Base-by-base conservation (phyloP, 30 jellyfish, hydroid and myxozoan species). In the Chironex yamaguchii region DNA sequence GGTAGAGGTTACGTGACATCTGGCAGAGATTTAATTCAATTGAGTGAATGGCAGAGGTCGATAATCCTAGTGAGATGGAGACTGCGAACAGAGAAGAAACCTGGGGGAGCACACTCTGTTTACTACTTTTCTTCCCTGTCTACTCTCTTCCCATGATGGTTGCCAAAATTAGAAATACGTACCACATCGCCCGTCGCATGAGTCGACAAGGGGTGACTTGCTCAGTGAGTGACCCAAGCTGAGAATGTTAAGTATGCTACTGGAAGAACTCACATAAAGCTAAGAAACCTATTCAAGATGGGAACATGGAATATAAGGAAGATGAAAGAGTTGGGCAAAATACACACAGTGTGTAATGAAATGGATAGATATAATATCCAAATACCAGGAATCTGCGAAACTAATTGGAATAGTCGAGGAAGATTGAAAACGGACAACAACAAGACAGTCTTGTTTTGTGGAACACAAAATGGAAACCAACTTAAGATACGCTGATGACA, bases 101-200 rank as follows among this genome's bases (percentile, higher is more conserved):
- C n/a, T n/a, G n/a, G n/a, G n/a, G n/a, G n/a, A n/a, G n/a, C n/a
- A n/a, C n/a, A n/a, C n/a, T n/a, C n/a, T n/a, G n/a, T n/a, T n/a
- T n/a, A n/a, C n/a, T n/a, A n/a, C n/a, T n/a, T n/a, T n/a, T n/a
- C n/a, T n/a, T n/a, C n/a, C n/a, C n/a, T n/a, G n/a, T n/a, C n/a
- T n/a, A n/a, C n/a, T n/a, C n/a, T n/a, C n/a, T n/a, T n/a, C n/a
- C n/a, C n/a, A n/a, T n/a, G n/a, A n/a, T n/a, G n/a, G n/a, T n/a
- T n/a, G n/a, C n/a, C 63, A 62, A 58, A 52, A 53, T 21, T 31
- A 32, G 20, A 31, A 78, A n/a, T 27, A 22, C 53, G 50, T 67
- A 82, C 92, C 87, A 49, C 92, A 82, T 82, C 87, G 78, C 42
- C 87, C 92, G 92, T 82, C 69, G 90, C 3, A 69, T 34, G 92